Evolutionary conservation across 2,888 invertebrate genomes (phyloP).

Genomic region (Ornithoptera alexandrae): DNA sequence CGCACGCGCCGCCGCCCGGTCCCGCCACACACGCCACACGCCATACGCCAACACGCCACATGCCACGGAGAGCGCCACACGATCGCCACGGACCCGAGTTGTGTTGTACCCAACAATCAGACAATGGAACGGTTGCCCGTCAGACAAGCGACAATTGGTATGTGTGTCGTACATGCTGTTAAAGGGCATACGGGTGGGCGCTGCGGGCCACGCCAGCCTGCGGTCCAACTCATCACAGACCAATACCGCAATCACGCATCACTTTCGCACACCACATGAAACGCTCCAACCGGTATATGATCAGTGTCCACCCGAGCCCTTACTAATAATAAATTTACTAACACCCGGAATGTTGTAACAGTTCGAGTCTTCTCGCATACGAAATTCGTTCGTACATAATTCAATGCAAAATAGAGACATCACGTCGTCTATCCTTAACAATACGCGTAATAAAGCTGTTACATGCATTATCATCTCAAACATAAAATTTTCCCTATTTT

Average conservation of each 20-base stretch:
- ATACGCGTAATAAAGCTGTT: conserved; percentile 56
- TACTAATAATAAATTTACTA: conserved; percentile 45
- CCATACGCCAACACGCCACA: conserved; percentile 51
- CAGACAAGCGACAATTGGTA: conserved; percentile 81
- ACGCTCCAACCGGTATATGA: conserved; percentile 43
- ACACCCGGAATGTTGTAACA: conserved; percentile 44
- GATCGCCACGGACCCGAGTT: conserved; percentile 79
- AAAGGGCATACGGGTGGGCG: conserved; percentile 70
- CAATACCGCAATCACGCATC: conserved; percentile 18
- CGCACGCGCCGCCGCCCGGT: conserved; percentile 43
- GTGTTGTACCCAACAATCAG: conserved; percentile 82
- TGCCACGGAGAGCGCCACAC: conserved; percentile 74
- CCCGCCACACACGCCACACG: conserved; percentile 41
- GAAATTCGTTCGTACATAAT: conserved; percentile 53
- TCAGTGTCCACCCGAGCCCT: conserved; percentile 73
- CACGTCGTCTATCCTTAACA: conserved; percentile 61
- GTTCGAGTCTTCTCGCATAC: conserved; percentile 44
- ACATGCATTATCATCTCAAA: conserved; percentile 67
- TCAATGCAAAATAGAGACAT: conserved; percentile 62
- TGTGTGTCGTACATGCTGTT: conserved; percentile 79
- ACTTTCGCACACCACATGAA: conserved; percentile 42
- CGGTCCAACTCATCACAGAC: conserved; percentile 34
- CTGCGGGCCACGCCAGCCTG: conserved; percentile 54
- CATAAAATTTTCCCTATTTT: conserved; percentile 34
- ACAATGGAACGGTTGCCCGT: conserved; percentile 82